phyloP scores from a whole-genome alignment of 2,113 vertebrate genomes.

The Callopanchax toddi region DNA sequence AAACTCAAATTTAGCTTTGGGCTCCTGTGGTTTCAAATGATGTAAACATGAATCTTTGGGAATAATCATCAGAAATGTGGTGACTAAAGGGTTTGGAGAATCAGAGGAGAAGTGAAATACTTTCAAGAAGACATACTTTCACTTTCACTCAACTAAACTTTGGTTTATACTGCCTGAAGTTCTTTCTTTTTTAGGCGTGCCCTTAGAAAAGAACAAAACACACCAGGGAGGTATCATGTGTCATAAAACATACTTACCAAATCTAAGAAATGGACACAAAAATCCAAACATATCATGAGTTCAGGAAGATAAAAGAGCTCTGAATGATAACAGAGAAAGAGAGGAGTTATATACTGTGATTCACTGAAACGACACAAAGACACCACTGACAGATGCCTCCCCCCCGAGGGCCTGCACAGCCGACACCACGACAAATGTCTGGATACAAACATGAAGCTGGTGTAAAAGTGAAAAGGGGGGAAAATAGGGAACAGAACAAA shows the following conservation, averaged over 20 bases:
- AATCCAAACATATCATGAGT: conserved; percentile 12
- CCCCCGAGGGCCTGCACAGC: conserved; percentile 36
- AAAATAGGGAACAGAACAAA: not conserved
- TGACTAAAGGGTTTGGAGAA: not conserved
- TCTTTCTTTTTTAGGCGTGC: not conserved
- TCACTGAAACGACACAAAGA: conserved; percentile 40
- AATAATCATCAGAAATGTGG: conserved; percentile 18
- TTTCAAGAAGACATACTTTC: not conserved
- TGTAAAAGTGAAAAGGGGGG: not conserved
- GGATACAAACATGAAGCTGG: conserved; percentile 26
- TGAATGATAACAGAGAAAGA: conserved; percentile 31
- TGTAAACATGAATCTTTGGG: conserved; percentile 19
- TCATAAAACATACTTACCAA: not conserved
- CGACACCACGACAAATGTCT: conserved; percentile 36
- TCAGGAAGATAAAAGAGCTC: conserved; percentile 24
- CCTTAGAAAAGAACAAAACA: too few species aligned
- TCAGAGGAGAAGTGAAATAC: conserved; percentile 6
- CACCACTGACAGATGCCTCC: conserved; percentile 37
- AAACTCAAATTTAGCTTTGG: conserved; percentile 1
- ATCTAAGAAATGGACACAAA: conserved; percentile 14
- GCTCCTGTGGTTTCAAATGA: conserved; percentile 3
- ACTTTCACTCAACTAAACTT: not conserved
- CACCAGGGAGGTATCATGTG: too few species aligned
- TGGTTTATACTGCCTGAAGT: conserved; percentile 3
- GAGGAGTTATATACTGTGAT: not conserved